Conservation (phyloP, 2,113 vertebrate species). For the Nyctibius bracteatus region DNA sequence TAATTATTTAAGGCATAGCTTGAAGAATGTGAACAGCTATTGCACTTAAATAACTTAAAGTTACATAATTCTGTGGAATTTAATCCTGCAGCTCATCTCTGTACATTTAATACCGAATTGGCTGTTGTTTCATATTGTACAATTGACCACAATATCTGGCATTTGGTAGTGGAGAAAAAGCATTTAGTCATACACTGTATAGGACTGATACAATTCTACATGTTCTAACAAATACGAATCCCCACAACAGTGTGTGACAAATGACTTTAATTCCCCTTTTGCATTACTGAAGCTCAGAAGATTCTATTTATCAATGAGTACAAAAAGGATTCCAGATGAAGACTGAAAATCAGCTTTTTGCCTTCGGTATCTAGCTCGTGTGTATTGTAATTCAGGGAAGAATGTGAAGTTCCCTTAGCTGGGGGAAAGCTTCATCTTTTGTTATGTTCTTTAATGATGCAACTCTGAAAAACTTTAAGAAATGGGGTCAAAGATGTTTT, state of each 20-base stretch:
- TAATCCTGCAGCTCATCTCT: not conserved
- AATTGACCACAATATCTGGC: not conserved
- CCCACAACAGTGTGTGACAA: not conserved
- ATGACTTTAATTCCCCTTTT: not conserved
- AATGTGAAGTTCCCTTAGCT: not conserved
- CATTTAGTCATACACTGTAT: not conserved
- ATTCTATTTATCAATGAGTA: not conserved
- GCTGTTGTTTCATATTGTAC: not conserved
- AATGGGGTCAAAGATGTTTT: not conserved
- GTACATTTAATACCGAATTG: not conserved
- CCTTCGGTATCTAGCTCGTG: not conserved
- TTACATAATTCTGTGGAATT: not conserved
- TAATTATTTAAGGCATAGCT: not conserved
- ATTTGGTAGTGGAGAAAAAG: not conserved
- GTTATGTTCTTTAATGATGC: not conserved
- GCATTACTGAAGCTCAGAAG: not conserved
- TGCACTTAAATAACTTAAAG: not conserved
- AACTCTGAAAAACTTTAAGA: not conserved
- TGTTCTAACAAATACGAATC: not conserved
- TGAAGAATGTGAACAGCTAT: not conserved
- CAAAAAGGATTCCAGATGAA: not conserved
- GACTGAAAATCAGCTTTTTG: not conserved
- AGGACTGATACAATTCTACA: not conserved
- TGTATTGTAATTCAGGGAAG: not conserved
- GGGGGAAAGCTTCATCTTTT: not conserved